Conservation (phyloP, 2,888 invertebrate species). For the Dromius quadrimaculatus region DNA sequence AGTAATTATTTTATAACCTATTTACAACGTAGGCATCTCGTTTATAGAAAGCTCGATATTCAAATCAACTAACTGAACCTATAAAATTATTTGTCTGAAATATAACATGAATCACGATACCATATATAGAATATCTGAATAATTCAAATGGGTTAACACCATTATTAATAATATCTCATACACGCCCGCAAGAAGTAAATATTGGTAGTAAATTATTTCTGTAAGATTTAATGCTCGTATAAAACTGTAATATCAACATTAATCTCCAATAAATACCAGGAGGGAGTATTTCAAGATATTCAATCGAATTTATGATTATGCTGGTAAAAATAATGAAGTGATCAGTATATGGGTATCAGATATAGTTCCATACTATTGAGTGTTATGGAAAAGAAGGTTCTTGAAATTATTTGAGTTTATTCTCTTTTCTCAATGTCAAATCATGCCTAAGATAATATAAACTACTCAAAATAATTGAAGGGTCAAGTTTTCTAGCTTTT, state of each 20-base stretch:
- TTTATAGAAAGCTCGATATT: neutral
- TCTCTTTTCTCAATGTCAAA: too few relatives aligned
- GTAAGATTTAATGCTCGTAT: neutral
- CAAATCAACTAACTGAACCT: constrained; percentile 23
- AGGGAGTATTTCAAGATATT: constrained; percentile 28
- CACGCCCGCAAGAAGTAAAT: constrained; percentile 34
- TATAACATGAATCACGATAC: constrained; percentile 20
- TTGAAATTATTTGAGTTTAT: too few relatives aligned
- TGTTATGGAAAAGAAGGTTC: too few relatives aligned
- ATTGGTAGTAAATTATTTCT: constrained; percentile 18
- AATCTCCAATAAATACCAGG: constrained; percentile 17
- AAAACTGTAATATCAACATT: constrained; percentile 7
- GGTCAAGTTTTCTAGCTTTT: too few relatives aligned
- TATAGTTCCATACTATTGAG: too few relatives aligned
- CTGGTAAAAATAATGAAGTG: constrained; percentile 1
- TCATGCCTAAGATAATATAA: too few relatives aligned
- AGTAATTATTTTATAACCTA: constrained; percentile 5
- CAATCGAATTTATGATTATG: constrained; percentile 36
- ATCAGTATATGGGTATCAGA: constrained; percentile 1
- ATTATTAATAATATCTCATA: constrained; percentile 38
- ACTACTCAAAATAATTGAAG: too few relatives aligned
- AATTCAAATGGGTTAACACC: constrained; percentile 47
- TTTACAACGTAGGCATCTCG: neutral
- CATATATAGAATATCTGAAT: constrained; percentile 43
- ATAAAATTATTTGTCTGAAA: constrained; percentile 28